Evolutionary conservation across 2,797 vertebrate genomes (phyloP).

Genomic region (Myotis myotis): DNA sequence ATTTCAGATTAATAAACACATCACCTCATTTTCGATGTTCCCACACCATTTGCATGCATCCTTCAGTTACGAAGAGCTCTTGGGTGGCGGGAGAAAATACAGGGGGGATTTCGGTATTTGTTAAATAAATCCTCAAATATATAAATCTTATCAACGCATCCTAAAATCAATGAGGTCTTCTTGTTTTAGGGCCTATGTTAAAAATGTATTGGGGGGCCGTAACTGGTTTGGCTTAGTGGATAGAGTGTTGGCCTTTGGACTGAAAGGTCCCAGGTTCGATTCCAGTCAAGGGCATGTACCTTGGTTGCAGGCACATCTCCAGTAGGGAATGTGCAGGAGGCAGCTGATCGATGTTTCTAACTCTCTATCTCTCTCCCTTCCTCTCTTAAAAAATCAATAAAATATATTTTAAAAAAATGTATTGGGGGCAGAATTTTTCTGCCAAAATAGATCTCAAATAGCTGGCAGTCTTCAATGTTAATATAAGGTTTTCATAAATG

Average conservation of each 20-base stretch:
- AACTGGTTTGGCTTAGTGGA: too few species aligned
- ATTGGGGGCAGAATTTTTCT: not conserved
- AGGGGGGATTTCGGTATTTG: constrained; percentile 20
- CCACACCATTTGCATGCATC: constrained; percentile 62
- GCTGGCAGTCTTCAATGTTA: not conserved
- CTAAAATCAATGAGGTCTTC: not conserved
- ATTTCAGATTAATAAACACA: constrained; percentile 75
- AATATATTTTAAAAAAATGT: too few species aligned
- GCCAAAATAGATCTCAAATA: not conserved
- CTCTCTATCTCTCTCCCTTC: too few species aligned
- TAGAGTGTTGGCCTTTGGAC: too few species aligned
- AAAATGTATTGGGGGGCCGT: not conserved
- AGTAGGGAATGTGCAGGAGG: too few species aligned
- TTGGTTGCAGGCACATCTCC: too few species aligned
- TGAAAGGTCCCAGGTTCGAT: too few species aligned
- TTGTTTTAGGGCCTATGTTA: not conserved
- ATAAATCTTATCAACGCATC: not conserved
- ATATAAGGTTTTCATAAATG: constrained; percentile 12
- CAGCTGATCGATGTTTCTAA: too few species aligned
- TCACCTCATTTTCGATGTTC: constrained; percentile 69
- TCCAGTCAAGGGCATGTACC: too few species aligned
- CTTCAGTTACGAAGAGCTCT: constrained; percentile 46
- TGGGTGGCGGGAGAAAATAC: not conserved
- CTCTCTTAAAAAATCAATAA: too few species aligned
- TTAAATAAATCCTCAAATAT: constrained; percentile 40